These are phyloP conservation scores for Meganola albula DNA, from an alignment of 2,888 invertebrate species.

Conservation along the genomic window DNA sequence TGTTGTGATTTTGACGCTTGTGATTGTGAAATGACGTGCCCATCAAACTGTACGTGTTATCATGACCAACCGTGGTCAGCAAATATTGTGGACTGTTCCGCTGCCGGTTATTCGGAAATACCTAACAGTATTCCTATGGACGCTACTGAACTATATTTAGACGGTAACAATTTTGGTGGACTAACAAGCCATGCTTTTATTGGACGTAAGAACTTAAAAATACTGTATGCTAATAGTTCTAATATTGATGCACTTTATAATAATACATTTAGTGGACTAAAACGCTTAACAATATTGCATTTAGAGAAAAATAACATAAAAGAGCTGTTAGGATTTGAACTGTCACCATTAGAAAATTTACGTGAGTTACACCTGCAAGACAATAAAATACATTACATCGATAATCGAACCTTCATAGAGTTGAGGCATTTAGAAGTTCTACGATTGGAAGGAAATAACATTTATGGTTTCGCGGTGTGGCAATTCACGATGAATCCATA, in stretches of 20 bases:
- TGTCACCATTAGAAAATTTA: constrained; percentile 88
- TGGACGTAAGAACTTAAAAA: constrained; percentile 92
- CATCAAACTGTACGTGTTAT: constrained; percentile 95
- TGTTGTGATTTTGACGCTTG: constrained; percentile 98
- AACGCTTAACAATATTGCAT: constrained; percentile 87
- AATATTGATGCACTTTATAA: constrained; percentile 91
- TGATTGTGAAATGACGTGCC: constrained; percentile 98
- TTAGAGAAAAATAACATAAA: constrained; percentile 91
- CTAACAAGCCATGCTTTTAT: constrained; percentile 93
- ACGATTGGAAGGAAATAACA: constrained; percentile 89
- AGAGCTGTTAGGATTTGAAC: constrained; percentile 88
- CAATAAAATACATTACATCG: constrained; percentile 88
- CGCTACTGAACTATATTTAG: constrained; percentile 95
- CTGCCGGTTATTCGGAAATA: constrained; percentile 87
- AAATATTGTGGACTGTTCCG: constrained; percentile 94
- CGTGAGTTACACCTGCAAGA: constrained; percentile 92
- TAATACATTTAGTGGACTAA: constrained; percentile 93
- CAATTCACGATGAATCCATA: constrained; percentile 89
- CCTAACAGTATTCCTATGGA: constrained; percentile 96
- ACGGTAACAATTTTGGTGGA: constrained; percentile 93
- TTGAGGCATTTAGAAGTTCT: constrained; percentile 90
- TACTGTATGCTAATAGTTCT: constrained; percentile 92
- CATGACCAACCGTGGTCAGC: constrained; percentile 96
- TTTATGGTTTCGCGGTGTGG: constrained; percentile 91
- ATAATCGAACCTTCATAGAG: constrained; percentile 89